A percentile compares a stretch with the other conserved stretches of the same genome.
These are phyloP conservation scores for Sthenelais limicola DNA, from an alignment of 2,888 invertebrate species.

Conservation along the genomic window DNA sequence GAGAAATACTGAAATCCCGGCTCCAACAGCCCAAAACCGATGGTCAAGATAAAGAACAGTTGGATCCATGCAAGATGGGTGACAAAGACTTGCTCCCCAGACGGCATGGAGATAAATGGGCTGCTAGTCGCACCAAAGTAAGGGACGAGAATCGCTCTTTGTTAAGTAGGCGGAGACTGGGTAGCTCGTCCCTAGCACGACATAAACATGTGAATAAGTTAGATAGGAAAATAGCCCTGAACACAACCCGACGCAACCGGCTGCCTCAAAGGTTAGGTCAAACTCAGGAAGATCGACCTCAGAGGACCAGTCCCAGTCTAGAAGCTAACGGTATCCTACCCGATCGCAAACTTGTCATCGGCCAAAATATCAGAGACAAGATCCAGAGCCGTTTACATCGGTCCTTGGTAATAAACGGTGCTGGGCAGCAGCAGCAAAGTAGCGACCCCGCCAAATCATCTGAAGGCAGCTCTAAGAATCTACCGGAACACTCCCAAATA, in stretches of 20 bases:
- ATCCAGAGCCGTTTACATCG: conserved; percentile 39
- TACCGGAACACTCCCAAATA: too few species aligned
- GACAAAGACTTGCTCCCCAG: background rate
- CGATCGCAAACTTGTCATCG: conserved; percentile 37
- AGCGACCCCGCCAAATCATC: too few species aligned
- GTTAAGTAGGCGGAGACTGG: conserved; percentile 7
- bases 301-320: conserved; percentile 4
- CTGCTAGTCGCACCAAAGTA: background rate
- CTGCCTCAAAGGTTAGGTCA: background rate
- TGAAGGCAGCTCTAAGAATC: too few species aligned
- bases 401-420: conserved; percentile 3
- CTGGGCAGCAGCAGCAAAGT: too few species aligned
- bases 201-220: too few species aligned
- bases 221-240: too few species aligned
- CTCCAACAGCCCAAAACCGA: conserved; percentile 1
- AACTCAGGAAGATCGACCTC: background rate
- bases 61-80: conserved; percentile 22
- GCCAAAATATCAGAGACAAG: conserved; percentile 38
- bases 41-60: conserved; percentile 27
- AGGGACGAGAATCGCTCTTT: conserved; percentile 7
- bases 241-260: conserved; percentile 11
- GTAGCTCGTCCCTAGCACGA: conserved; percentile 25
- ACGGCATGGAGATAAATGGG: conserved; percentile 22
- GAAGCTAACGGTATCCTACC: conserved; percentile 37
- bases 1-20: conserved; percentile 6